Evolutionary conservation across 2,113 vertebrate species (phyloP), one percentile per base, ranked within the genome.

Genomic region (Phaethornis superciliosus): DNA sequence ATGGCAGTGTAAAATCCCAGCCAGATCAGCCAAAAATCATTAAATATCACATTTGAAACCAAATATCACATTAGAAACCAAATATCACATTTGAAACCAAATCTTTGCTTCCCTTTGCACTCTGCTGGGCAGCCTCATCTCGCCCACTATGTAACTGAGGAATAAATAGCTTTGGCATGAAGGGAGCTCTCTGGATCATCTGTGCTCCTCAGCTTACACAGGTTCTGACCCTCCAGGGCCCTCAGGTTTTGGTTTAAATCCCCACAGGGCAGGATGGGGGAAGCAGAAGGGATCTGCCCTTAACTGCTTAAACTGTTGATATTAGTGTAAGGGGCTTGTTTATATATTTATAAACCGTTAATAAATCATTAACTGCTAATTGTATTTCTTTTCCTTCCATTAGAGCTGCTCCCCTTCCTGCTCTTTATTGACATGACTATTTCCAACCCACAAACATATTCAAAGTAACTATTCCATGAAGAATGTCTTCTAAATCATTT

Each of bases 321-420:
- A 81, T 62, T 94, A 55, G 26, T 49, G 52, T 42, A 77, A 83
- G 1, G 2, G 49, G 30, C 75, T 70, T 44, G 9, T 85, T 96
- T 30, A 81, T 65, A 40, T 80, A 89, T 85, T 91, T 85, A 83
- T 58, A 78, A 94, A 78, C 47, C 81, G 81, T 90, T 75, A 84
- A 92, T 94, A 95, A 96, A 81, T 89, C 95, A 93, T 96, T 81
- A 94, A 88, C 40, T 75, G 47, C 64, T 81, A 71, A 91, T 78
- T 78, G 18, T 51, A 60, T 89, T 69, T 75, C 33, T 81, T 46
- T n/a, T 37, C 68, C 40, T 82, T 67, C 75, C 51, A 82, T 70
- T 54, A 12, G 8, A 90, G 60, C 68, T 74, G 75, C 60, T 95
- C 59, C 78, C 47, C 74, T 89, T 47, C 37, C 79, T 91, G 55